These are phyloP conservation scores for Brienomyrus longianalis DNA, from an alignment of 2,113 vertebrate species.

Conservation along the genomic window DNA sequence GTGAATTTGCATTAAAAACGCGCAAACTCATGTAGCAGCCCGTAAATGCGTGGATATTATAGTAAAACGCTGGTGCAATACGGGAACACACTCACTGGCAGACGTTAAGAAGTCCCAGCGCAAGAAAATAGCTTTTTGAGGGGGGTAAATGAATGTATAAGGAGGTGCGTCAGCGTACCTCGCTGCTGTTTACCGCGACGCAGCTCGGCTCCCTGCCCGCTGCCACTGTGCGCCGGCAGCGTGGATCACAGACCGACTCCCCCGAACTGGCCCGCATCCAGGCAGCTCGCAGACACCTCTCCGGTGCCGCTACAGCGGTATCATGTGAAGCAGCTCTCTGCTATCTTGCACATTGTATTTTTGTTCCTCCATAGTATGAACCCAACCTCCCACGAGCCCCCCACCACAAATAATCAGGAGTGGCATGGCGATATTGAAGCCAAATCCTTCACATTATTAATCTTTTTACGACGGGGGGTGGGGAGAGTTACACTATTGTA, in stretches of 20 bases:
- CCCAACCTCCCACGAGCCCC: constrained; percentile 18
- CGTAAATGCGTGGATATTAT: not conserved
- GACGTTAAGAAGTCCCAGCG: not conserved
- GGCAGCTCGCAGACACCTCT: constrained; percentile 20
- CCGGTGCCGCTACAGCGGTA: not conserved
- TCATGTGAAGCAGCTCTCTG: not conserved
- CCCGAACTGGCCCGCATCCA: constrained; percentile 28
- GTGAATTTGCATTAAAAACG: not conserved
- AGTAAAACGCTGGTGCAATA: not conserved
- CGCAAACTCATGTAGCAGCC: not conserved
- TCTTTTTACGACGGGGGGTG: not conserved
- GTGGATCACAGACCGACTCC: constrained; percentile 29
- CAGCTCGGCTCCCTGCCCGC: constrained; percentile 33
- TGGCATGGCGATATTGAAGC: not conserved
- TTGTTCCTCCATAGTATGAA: not conserved
- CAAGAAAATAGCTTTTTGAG: not conserved
- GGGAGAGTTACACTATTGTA: not conserved
- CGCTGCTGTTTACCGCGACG: constrained; percentile 35
- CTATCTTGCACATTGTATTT: constrained; percentile 1
- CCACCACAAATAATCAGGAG: constrained; percentile 14
- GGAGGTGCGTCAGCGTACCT: constrained; percentile 34
- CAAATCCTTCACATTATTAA: not conserved
- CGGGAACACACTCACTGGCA: not conserved
- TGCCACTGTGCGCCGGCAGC: constrained; percentile 22
- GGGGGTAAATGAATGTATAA: not conserved